Evolutionary conservation across 2,888 invertebrate genomes (phyloP), one percentile per base, ranked within the genome.

Genomic region (Auanema sp.): DNA sequence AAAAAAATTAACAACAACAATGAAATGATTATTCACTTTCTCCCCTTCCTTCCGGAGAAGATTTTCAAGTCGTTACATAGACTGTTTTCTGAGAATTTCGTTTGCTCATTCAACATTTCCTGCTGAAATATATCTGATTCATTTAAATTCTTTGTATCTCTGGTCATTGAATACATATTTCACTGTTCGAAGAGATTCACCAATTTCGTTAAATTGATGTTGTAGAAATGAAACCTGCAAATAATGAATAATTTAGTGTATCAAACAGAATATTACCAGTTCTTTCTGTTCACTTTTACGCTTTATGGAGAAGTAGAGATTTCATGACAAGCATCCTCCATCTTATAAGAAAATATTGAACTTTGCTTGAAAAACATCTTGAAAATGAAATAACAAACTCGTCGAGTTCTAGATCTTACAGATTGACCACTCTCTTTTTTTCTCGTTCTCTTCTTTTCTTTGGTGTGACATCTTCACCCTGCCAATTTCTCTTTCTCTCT

Each of bases 281-380:
- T 60, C 60, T 60, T 60, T 60, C 60, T 60, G 60, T 60, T 60
- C 60, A 60, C 60, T 60, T 40, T 60, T 57, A 60, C 58, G 24
- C 60, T 60, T 60, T 60, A 60, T 60, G 60, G 41, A 60, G 60
- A 60, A 60, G 60, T 60, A 60, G 60, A 60, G 54, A 60, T 60
- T 60, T 60, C 60, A 41, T 60, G 60, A 60, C 60, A 60, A 60
- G 60, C 60, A 60, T 60, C n/a, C 60, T n/a, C 60, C 60, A 60
- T 60, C 60, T 57, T 60, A 60, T 2, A 60, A 60, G 60, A 60
- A 60, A 60, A 60, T 60, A 60, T 60, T 60, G 60, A 60, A 60
- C 60, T 60, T 60, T 60, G 23, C 24, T 42, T 5, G 18, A 57
- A 59, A 60, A 60, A 33, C 55, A 57, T 59, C 59, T 59, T 59